Percentiles rank a stretch among this genome's conserved stretches.
Conservation (phyloP, 2,113 vertebrate species). For the Forbesichthys agassizii region DNA sequence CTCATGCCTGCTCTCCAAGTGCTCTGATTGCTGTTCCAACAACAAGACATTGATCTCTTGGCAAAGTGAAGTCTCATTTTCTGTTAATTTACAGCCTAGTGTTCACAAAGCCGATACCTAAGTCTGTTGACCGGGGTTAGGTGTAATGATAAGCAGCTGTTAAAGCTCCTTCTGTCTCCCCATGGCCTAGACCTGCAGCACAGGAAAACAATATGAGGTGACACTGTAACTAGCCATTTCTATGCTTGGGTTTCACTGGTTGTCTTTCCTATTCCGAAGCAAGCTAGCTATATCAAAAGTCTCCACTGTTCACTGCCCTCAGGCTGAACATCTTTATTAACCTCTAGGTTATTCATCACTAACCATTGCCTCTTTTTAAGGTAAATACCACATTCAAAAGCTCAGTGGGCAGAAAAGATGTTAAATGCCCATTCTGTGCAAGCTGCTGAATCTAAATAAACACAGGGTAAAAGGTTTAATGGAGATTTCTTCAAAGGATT, state of each 20-base stretch:
- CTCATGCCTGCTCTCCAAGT: slow-evolving; percentile 77
- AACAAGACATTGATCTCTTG: slow-evolving; percentile 85
- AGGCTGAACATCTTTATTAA: slow-evolving; percentile 37
- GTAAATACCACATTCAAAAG: slow-evolving; percentile 42
- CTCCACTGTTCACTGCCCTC: slow-evolving; percentile 38
- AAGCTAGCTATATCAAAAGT: slow-evolving; percentile 65
- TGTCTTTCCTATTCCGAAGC: slow-evolving; percentile 41
- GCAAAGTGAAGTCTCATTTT: slow-evolving; percentile 81
- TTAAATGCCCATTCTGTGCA: slow-evolving; percentile 31
- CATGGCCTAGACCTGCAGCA: slow-evolving; percentile 51
- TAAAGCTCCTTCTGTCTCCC: slow-evolving; percentile 57
- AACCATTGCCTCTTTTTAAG: not conserved
- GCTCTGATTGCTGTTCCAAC: slow-evolving; percentile 82
- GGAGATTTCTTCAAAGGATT: slow-evolving; percentile 24
- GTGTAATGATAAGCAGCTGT: slow-evolving; percentile 73
- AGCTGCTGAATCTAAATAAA: slow-evolving; percentile 26
- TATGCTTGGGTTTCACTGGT: slow-evolving; percentile 68
- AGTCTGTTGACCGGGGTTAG: slow-evolving; percentile 76
- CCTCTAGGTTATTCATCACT: not conserved
- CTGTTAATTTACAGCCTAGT: slow-evolving; percentile 82
- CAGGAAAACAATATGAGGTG: slow-evolving; percentile 69
- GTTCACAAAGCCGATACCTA: slow-evolving; percentile 76
- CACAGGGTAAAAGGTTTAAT: slow-evolving; percentile 49
- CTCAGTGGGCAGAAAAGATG: slow-evolving; percentile 53
- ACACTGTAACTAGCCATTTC: slow-evolving; percentile 20